Conservation (phyloP, 2,888 invertebrate genomes). For the Sesia apiformis region DNA sequence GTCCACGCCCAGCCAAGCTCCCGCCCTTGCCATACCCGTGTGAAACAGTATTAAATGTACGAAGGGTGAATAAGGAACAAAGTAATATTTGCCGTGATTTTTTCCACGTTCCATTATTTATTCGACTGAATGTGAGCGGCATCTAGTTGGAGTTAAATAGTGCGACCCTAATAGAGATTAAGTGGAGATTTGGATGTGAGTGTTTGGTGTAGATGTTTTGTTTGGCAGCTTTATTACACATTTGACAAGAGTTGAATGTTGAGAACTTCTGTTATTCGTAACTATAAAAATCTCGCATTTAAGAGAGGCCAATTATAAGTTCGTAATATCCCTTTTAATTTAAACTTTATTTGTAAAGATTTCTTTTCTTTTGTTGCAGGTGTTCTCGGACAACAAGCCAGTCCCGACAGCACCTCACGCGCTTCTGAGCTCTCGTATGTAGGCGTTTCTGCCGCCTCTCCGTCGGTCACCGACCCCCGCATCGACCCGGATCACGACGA, state of each 20-base stretch:
- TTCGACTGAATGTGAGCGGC: slow-evolving; percentile 24
- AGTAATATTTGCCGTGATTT: slow-evolving; percentile 54
- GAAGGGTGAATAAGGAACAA: slow-evolving; percentile 53
- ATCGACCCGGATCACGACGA: slow-evolving; percentile 55
- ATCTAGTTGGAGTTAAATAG: slow-evolving; percentile 55
- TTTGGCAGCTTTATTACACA: no score
- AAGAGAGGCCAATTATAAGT: no score
- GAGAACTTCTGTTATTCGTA: no score
- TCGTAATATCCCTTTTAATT: background rate
- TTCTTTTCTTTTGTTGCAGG: slow-evolving; percentile 40
- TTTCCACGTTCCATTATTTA: slow-evolving; percentile 50
- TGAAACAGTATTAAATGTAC: slow-evolving; percentile 41
- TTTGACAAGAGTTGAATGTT: no score
- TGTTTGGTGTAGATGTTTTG: slow-evolving; percentile 22
- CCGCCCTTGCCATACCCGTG: slow-evolving; percentile 50
- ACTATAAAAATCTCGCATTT: no score
- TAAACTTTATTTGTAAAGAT: no score
- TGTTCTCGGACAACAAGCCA: slow-evolving; percentile 80
- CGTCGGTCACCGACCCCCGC: slow-evolving; percentile 48
- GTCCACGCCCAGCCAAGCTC: slow-evolving; percentile 51
- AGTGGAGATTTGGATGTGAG: slow-evolving; percentile 45
- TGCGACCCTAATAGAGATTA: slow-evolving; percentile 47
- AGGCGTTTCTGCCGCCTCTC: slow-evolving; percentile 53
- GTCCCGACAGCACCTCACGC: slow-evolving; percentile 91
- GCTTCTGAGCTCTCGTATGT: slow-evolving; percentile 83